Evolutionary conservation across 2,797 vertebrate species (phyloP), one percentile per base, ranked within the genome.

Genomic region (Lepus townsendii): DNA sequence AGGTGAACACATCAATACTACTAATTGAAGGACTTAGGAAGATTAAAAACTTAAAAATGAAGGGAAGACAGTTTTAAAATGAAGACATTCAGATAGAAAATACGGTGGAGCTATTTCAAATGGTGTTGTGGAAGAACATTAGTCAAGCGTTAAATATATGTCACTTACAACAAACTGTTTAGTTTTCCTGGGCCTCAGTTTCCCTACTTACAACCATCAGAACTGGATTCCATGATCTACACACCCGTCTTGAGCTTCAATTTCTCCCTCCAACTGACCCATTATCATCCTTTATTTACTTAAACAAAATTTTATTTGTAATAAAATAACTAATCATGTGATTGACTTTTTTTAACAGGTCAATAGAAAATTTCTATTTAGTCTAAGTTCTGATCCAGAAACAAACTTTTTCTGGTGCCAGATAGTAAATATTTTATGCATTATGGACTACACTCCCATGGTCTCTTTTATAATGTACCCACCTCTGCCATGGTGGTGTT

Each of bases 1-100:
- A 93, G 90, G 66, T 86, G 94, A 93, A 91, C 42, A 42, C 27
- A 79, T 38, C 38, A 68, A 68, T 32, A 20, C 14, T 75, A 73
- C 42, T 54, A 65, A 89, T 22, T 83, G 52, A 96, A 95, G 88
- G 62, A 88, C 65, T 73, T 1, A 0, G 2, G 1, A 38, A 90
- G 30, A 26, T 83, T 91, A 83, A 95, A 94, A 96, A 85, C 71
- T 54, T 95, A 35, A 84, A 92, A 84, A 82, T 13, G 26, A 69
- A 94, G 50, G 7, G 13, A 82, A 47, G 12, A 12, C 11, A 77
- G 69, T n/a, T 87, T 63, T 4, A 73, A 80, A 82, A 79, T 17
- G 9, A n/a, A 76, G 6, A 5, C 30, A 16, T 54, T 26, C 22
- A 52, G 30, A 30, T 8, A 32, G 10, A 91, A 52, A 32, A 14